phyloP scores from a whole-genome alignment of 2,113 vertebrate species.

The Cheirogaleus medius region DNA sequence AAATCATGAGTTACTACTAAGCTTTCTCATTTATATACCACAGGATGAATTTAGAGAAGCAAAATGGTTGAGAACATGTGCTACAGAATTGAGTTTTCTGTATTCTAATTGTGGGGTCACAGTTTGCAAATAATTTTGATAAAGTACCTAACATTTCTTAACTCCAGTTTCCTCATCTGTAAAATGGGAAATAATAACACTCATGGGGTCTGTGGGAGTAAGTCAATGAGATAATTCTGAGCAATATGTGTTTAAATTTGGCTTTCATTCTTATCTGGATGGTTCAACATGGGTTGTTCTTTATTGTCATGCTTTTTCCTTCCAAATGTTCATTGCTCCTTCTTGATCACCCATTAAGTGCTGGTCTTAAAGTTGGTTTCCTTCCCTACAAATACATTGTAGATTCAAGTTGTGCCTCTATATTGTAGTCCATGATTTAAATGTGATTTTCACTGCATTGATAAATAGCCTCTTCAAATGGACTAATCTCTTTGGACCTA shows the following conservation, averaged over 20 bases:
- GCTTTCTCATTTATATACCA: neutral
- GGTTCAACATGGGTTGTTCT: neutral
- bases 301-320: neutral
- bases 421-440: neutral
- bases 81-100: neutral
- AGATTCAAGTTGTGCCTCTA: neutral
- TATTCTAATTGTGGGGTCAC: neutral
- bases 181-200: neutral
- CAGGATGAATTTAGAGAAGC: neutral
- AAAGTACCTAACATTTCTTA: neutral
- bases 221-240: neutral
- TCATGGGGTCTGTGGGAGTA: neutral
- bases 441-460: constrained; percentile 15
- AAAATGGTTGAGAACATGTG: neutral
- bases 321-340: neutral
- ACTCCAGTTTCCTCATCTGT: neutral
- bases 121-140: constrained; percentile 17
- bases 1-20: neutral
- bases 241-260: neutral
- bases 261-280: neutral
- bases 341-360: neutral
- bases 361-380: neutral
- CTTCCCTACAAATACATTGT: neutral
- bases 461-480: neutral
- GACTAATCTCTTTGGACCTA: neutral